Conservation (phyloP, 2,797 vertebrate genomes). For the Anguilla marmorata region DNA sequence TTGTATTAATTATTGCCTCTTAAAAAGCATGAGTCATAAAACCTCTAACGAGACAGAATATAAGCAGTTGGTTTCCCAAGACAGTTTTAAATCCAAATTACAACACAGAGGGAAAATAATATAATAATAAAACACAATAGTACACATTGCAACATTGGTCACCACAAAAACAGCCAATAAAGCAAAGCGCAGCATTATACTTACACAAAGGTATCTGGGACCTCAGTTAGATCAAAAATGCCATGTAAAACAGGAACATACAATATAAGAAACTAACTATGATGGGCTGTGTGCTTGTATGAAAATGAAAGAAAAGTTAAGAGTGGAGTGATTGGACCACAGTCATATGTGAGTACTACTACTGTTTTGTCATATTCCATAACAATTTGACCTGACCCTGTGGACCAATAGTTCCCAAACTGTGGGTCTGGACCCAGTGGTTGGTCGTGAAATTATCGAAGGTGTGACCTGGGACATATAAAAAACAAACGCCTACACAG, state of each 20-base stretch:
- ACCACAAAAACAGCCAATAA: background rate
- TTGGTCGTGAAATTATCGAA: background rate
- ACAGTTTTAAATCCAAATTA: slow-evolving; percentile 16
- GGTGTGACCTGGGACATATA: background rate
- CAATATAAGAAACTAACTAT: background rate
- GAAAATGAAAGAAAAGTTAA: background rate
- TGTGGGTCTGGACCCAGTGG: background rate
- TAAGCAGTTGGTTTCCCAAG: background rate
- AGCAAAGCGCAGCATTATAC: background rate
- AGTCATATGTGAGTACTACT: background rate
- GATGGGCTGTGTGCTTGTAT: background rate
- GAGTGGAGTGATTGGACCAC: background rate
- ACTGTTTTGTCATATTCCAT: background rate
- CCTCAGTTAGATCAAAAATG: background rate
- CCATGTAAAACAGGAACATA: background rate
- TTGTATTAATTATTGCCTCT: background rate
- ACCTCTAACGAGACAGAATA: background rate
- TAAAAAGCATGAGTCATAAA: background rate
- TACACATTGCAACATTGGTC: background rate
- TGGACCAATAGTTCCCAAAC: background rate
- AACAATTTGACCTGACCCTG: background rate
- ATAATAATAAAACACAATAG: background rate
- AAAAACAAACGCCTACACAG: background rate
- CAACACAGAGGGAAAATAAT: background rate
- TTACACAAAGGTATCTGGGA: background rate